A percentile compares a stretch with the other conserved stretches of the same genome.
These are phyloP conservation scores for Tinea pellionella DNA, from an alignment of 2,888 invertebrate species.

Conservation along the genomic window DNA sequence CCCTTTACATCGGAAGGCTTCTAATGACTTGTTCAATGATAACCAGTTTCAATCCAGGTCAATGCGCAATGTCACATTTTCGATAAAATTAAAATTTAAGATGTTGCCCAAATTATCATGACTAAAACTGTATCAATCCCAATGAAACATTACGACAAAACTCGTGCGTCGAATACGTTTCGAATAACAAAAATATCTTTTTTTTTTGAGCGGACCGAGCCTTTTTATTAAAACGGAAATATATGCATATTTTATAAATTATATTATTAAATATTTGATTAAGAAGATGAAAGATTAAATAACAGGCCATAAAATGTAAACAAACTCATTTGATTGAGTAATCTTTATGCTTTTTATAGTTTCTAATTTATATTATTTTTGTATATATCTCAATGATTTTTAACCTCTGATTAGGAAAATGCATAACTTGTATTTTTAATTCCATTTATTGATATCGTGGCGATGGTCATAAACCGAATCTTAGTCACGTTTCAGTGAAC, in stretches of 20 bases:
- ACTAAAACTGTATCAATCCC: neutral
- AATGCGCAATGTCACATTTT: slow-evolving; percentile 10
- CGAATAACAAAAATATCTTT: neutral
- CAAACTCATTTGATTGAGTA: too few species aligned
- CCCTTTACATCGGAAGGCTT: neutral
- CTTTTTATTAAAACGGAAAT: neutral
- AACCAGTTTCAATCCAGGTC: slow-evolving; percentile 6
- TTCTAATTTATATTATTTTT: too few species aligned
- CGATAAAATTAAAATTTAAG: neutral
- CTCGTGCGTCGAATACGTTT: neutral
- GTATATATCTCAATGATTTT: neutral
- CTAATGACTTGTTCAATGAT: neutral
- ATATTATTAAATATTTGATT: neutral
- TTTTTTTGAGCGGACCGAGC: neutral
- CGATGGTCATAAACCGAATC: neutral
- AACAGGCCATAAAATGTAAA: too few species aligned
- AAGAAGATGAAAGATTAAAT: too few species aligned
- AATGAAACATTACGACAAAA: neutral
- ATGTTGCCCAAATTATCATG: neutral
- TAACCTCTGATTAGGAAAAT: neutral
- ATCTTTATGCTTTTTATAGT: too few species aligned
- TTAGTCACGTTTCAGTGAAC: neutral
- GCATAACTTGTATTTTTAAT: neutral
- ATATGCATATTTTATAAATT: neutral
- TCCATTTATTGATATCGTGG: neutral